Conservation (phyloP, 1,140 invertebrate genomes). For the Odontomachus brunneus region DNA sequence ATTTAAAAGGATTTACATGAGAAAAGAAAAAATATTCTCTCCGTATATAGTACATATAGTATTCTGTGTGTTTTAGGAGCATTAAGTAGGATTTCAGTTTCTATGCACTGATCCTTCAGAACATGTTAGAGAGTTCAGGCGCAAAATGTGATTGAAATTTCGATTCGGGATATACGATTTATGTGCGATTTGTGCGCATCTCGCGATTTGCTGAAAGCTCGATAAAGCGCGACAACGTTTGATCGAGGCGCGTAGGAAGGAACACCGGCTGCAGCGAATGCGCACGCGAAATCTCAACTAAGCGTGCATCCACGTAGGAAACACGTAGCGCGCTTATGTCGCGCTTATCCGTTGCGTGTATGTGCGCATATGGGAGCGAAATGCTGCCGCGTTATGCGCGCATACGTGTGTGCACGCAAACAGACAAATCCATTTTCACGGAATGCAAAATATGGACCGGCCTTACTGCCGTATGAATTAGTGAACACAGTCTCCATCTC, state of each 20-base stretch:
- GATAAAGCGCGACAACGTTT: constrained; percentile 51
- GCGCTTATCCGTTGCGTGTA: neutral
- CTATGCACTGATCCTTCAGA: too few relatives aligned
- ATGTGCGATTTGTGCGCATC: constrained; percentile 42
- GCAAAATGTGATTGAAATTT: too few relatives aligned
- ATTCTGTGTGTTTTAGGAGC: too few relatives aligned
- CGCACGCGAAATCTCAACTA: constrained; percentile 34
- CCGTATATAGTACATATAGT: too few relatives aligned
- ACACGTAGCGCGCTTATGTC: neutral
- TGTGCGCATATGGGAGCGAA: neutral
- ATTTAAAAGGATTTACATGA: too few relatives aligned
- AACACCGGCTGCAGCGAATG: constrained; percentile 25
- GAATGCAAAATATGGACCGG: constrained; percentile 50
- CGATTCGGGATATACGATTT: too few relatives aligned
- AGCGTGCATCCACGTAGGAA: constrained; percentile 4
- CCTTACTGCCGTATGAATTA: constrained; percentile 53
- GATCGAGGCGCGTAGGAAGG: constrained; percentile 26
- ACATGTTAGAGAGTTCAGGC: too few relatives aligned
- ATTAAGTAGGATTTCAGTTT: too few relatives aligned
- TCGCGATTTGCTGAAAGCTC: constrained; percentile 35
- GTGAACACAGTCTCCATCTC: constrained; percentile 48
- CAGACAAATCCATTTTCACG: constrained; percentile 58
- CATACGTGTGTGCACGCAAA: neutral
- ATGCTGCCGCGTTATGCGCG: neutral
- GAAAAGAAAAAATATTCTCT: too few relatives aligned